Percentiles rank a stretch among this genome's conserved stretches.
These are phyloP conservation scores for Therioaphis trifolii DNA, from an alignment of 2,888 invertebrate species.

Conservation along the genomic window DNA sequence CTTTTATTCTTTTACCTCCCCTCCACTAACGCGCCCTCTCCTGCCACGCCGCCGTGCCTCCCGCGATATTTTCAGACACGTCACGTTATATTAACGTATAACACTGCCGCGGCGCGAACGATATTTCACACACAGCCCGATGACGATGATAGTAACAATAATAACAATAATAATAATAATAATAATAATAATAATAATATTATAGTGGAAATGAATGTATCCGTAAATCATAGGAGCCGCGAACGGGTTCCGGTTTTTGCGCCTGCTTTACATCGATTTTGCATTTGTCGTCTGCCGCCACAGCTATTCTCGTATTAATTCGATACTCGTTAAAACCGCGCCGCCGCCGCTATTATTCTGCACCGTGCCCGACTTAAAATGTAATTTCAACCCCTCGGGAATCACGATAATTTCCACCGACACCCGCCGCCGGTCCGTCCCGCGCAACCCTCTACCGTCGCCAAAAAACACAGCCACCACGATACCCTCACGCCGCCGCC, in stretches of 20 bases:
- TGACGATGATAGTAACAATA: not conserved
- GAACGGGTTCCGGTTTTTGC: constrained; percentile 54
- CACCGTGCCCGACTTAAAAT: constrained; percentile 56
- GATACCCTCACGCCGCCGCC: too few species aligned
- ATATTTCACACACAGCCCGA: not conserved
- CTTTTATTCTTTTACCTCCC: too few species aligned
- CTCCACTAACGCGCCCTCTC: too few species aligned
- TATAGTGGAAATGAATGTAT: constrained; percentile 16
- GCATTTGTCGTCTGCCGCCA: constrained; percentile 56
- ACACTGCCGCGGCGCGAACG: not conserved
- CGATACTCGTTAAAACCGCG: constrained; percentile 57
- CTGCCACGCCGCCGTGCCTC: too few species aligned
- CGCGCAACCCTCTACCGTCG: not conserved
- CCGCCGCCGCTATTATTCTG: constrained; percentile 6
- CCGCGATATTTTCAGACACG: too few species aligned
- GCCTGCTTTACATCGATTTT: constrained; percentile 60
- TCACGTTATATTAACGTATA: too few species aligned
- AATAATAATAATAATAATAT: not conserved
- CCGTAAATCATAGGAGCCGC: constrained; percentile 36
- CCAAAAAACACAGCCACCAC: not conserved
- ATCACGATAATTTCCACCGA: constrained; percentile 55
- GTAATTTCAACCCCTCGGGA: constrained; percentile 59
- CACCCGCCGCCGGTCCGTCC: not conserved
- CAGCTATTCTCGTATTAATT: constrained; percentile 61
- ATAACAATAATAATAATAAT: constrained; percentile 10